A percentile compares a stretch with the other conserved stretches of the same genome.
phyloP scores from a whole-genome alignment of 2,797 vertebrate genomes.

The Rallus crepitans region DNA sequence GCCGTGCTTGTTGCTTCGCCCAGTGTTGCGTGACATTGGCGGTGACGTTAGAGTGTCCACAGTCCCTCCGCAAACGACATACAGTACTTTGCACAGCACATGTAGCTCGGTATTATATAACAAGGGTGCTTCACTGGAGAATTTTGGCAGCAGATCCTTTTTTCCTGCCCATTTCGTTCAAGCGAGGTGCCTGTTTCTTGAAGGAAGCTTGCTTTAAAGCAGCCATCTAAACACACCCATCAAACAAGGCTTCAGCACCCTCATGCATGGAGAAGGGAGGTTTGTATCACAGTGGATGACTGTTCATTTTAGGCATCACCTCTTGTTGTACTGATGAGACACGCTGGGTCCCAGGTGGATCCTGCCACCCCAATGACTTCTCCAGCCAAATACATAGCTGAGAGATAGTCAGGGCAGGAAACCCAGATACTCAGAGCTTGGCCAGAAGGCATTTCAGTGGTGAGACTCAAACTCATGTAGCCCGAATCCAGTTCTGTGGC shows the following conservation, averaged over 20 bases:
- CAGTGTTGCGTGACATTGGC: slow-evolving; percentile 62
- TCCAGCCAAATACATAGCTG: background rate
- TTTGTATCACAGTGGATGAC: background rate
- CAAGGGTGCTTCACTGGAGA: background rate
- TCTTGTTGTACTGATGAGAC: background rate
- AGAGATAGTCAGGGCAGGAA: background rate
- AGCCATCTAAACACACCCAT: background rate
- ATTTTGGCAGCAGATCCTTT: background rate
- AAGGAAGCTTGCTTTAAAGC: background rate
- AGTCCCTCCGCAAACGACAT: slow-evolving; percentile 35
- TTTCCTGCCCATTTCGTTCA: background rate
- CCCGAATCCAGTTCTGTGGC: background rate
- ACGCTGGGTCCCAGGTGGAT: background rate
- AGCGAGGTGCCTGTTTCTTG: background rate
- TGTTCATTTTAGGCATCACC: background rate
- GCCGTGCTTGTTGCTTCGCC: slow-evolving; percentile 3
- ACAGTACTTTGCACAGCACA: slow-evolving; percentile 12
- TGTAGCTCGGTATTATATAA: slow-evolving; percentile 51
- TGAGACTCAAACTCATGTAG: background rate
- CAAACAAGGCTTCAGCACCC: background rate
- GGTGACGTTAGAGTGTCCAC: slow-evolving; percentile 9
- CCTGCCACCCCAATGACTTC: background rate
- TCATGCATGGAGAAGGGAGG: background rate
- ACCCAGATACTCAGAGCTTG: background rate
- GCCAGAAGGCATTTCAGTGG: background rate